phyloP scores from a whole-genome alignment of 2,113 vertebrate species.

The Zosterops japonicus region DNA sequence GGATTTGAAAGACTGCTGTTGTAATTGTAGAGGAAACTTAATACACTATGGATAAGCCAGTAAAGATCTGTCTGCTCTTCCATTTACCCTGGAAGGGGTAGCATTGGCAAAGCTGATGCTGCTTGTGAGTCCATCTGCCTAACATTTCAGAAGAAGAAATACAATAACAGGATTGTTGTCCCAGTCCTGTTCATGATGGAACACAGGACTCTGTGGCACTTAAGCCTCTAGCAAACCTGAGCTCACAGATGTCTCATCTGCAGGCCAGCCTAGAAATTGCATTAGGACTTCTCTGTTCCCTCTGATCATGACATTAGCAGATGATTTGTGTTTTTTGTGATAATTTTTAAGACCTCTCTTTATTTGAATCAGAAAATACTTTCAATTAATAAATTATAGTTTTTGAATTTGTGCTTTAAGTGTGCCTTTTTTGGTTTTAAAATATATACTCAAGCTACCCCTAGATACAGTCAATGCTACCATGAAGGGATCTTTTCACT shows the following conservation, averaged over 20 bases:
- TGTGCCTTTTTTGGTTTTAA: neutral
- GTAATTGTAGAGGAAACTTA: neutral
- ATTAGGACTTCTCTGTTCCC: neutral
- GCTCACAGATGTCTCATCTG: neutral
- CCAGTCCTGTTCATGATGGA: neutral
- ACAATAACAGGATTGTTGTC: neutral
- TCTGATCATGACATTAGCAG: neutral
- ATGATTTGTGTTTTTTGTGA: neutral
- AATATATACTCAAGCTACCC: neutral
- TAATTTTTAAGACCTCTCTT: neutral
- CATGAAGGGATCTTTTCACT: neutral
- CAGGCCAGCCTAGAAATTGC: neutral
- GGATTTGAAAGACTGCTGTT: neutral
- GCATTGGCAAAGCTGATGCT: neutral
- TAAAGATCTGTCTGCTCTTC: neutral
- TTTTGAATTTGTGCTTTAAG: neutral
- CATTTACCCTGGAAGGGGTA: neutral
- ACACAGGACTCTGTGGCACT: neutral
- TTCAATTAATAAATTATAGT: neutral
- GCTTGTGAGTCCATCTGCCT: neutral
- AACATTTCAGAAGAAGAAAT: neutral
- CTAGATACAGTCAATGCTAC: neutral
- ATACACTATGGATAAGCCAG: neutral
- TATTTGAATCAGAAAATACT: neutral
- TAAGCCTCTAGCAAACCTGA: neutral